phyloP scores from a whole-genome alignment of 2,113 vertebrate genomes.

The Galemys pyrenaicus region DNA sequence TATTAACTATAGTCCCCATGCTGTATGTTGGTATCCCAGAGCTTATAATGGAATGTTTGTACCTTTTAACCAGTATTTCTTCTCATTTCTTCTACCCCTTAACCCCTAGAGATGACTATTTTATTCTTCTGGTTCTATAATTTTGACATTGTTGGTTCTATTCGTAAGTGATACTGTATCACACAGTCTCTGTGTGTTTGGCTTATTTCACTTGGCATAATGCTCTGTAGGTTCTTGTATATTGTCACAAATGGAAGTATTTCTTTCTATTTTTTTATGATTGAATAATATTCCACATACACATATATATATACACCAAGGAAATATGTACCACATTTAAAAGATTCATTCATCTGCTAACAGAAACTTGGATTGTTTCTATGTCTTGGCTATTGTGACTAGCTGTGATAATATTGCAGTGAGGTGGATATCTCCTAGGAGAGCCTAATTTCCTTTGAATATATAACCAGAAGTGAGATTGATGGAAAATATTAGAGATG shows the following conservation, averaged over 20 bases:
- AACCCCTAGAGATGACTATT: not conserved
- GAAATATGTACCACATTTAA: not conserved
- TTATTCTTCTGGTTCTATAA: not conserved
- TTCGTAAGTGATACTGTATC: not conserved
- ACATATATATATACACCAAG: not conserved
- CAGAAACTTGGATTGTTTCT: not conserved
- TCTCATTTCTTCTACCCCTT: not conserved
- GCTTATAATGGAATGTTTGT: not conserved
- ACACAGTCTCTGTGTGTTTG: not conserved
- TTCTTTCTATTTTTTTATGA: constrained; percentile 9
- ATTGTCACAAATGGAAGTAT: not conserved
- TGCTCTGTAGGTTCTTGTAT: not conserved
- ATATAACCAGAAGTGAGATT: not conserved
- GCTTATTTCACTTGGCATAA: not conserved
- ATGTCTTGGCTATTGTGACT: not conserved
- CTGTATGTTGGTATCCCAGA: not conserved
- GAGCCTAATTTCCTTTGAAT: not conserved
- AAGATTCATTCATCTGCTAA: not conserved
- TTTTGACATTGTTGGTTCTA: not conserved
- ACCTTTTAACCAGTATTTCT: not conserved
- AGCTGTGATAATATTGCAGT: not conserved
- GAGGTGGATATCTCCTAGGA: not conserved
- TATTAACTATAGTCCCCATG: not conserved
- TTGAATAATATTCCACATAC: not conserved
- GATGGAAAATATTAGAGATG: not conserved